Percentiles rank a stretch among this genome's conserved stretches.
These are phyloP conservation scores for Chinchilla lanigera DNA, from an alignment of 2,113 vertebrate genomes.

Conservation along the genomic window DNA sequence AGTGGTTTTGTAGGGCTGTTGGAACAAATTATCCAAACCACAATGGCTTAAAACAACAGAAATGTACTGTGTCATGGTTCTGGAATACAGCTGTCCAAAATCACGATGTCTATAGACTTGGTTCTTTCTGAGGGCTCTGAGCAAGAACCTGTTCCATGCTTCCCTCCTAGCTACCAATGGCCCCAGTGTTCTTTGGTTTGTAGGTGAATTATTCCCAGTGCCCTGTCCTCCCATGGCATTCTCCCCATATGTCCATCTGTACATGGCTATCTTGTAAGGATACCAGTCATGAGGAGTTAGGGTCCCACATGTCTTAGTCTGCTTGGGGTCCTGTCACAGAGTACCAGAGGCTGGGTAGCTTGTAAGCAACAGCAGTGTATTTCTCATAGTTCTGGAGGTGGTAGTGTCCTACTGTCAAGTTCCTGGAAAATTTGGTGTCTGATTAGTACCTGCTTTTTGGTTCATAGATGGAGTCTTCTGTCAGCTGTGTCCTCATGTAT, in stretches of 20 bases:
- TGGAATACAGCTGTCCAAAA: background rate
- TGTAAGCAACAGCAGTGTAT: background rate
- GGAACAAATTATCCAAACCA: background rate
- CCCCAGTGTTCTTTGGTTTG: background rate
- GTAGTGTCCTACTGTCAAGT: background rate
- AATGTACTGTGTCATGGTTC: background rate
- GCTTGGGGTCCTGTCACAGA: background rate
- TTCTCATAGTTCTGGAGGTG: background rate
- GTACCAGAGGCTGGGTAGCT: background rate
- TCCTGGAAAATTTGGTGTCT: background rate
- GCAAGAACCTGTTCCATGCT: background rate
- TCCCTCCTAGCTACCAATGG: background rate
- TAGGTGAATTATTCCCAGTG: background rate
- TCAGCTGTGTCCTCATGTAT: background rate
- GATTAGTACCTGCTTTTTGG: background rate
- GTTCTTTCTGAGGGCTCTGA: background rate
- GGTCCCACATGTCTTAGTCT: background rate
- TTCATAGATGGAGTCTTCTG: background rate
- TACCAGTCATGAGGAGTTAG: background rate
- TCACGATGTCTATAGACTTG: background rate
- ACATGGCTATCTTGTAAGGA: background rate
- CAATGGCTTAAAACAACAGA: background rate
- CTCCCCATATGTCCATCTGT: background rate
- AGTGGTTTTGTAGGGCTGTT: background rate
- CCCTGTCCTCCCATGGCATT: background rate